A percentile compares a stretch with the other conserved stretches of the same genome.
Conservation (phyloP, 2,888 invertebrate genomes). For the Ophraella communa region DNA sequence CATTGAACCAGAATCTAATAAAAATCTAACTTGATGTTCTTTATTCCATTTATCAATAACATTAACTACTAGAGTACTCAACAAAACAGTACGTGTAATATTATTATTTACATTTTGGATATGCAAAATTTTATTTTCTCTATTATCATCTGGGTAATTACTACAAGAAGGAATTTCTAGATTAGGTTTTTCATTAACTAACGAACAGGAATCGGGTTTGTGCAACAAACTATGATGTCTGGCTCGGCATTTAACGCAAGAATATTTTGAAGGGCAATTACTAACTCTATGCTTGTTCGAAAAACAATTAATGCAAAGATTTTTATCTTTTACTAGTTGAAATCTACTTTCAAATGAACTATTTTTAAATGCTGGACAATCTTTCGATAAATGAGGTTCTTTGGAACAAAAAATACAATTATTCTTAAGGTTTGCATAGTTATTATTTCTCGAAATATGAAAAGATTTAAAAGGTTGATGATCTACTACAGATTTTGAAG, state of each 20-base stretch:
- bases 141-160: too few species aligned
- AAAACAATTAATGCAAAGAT: background rate
- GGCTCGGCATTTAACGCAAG: background rate
- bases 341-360: background rate
- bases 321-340: background rate
- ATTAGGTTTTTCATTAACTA: too few species aligned
- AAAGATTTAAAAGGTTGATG: too few species aligned
- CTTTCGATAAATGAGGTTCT: background rate
- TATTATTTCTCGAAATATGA: too few species aligned
- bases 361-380: background rate
- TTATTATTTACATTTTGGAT: too few species aligned
- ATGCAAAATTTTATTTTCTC: too few species aligned
- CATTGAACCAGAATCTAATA: background rate
- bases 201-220: background rate
- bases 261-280: background rate
- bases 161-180: too few species aligned
- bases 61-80: too few species aligned
- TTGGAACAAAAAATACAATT: background rate
- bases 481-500: too few species aligned
- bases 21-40: background rate
- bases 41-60: background rate
- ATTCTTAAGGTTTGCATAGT: too few species aligned
- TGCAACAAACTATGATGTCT: background rate
- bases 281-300: background rate
- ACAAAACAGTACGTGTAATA: background rate